These are phyloP conservation scores for Brachyistius frenatus DNA, from an alignment of 2,113 vertebrate genomes.

Conservation along the genomic window DNA sequence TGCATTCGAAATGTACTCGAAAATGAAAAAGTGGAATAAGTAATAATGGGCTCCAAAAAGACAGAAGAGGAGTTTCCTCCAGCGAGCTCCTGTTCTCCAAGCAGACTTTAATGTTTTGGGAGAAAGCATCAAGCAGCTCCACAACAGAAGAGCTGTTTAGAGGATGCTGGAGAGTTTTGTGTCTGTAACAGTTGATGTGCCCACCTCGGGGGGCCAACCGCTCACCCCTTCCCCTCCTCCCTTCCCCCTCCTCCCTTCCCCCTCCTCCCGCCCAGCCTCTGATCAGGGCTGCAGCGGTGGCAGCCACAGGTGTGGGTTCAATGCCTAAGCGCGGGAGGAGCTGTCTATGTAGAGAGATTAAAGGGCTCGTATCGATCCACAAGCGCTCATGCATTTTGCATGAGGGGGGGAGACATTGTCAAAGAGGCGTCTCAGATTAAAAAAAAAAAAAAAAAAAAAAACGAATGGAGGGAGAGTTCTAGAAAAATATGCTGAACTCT, in stretches of 20 bases:
- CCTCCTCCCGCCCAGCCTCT: constrained; percentile 55
- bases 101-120: background rate
- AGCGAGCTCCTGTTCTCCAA: constrained; percentile 9
- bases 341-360: constrained; percentile 80
- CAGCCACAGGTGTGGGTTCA: constrained; percentile 67
- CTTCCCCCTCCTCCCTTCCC: constrained; percentile 22
- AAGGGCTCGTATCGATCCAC: constrained; percentile 80
- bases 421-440: constrained; percentile 73
- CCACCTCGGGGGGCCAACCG: constrained; percentile 19
- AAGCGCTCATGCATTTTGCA: constrained; percentile 80
- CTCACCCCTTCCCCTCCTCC: constrained; percentile 25
- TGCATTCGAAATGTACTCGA: background rate
- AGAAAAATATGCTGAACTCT: constrained; percentile 75
- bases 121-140: background rate
- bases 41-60: constrained; percentile 7
- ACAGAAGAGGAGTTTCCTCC: background rate
- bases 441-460: constrained; percentile 50
- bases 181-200: constrained; percentile 5
- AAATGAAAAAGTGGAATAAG: background rate
- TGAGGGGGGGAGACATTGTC: constrained; percentile 82
- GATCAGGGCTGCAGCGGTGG: constrained; percentile 67
- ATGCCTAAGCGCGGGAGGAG: constrained; percentile 69
- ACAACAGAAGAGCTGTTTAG: background rate
- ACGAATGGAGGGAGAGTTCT: constrained; percentile 56
- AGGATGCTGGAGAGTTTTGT: constrained; percentile 2